Evolutionary conservation across 2,113 vertebrate genomes (phyloP), one percentile per base, ranked within the genome.

Genomic region (Erinaceus europaeus): DNA sequence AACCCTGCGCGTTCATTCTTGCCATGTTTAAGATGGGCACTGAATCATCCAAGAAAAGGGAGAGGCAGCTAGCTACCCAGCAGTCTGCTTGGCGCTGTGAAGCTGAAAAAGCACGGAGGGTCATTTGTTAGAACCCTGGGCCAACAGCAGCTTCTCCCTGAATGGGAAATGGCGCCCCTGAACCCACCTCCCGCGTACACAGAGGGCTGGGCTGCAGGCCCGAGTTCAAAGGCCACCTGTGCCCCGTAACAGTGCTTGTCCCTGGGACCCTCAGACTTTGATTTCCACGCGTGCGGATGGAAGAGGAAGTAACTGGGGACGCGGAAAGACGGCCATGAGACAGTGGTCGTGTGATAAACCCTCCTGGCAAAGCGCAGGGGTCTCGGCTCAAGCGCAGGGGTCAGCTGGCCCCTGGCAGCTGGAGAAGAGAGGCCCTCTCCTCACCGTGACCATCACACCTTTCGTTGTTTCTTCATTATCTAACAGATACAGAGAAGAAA

Each of bases 271-370:
- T 20, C 27, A 72, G 29, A 50, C 38, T 53, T 42, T 69, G 29
- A 55, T 18, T 53, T 84, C 74, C 69, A 73, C 23, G 48, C 18
- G 27, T 48, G 52, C 50, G 68, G 46, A 7, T 34, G 61, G 61
- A 55, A 18, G 0, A 1, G 15, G 25, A 12, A 23, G 29, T 1
- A 18, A 61, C 34, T n/a, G 62, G 57, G 53, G 9, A 55, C 32
- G 4, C 0, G 14, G 53, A 2, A 27, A 9, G 20, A 18, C 8
- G 9, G 14, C 17, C 68, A 34, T 2, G 23, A n/a, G 9, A 21
- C 0, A 4, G 32, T 8, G 23, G n/a, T n/a, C n/a, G n/a, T n/a
- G n/a, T n/a, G n/a, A n/a, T n/a, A n/a, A n/a, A n/a, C n/a, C n/a
- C n/a, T n/a, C n/a, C n/a, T n/a, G n/a, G n/a, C n/a, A n/a, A n/a